Evolutionary conservation across 2,113 vertebrate species (phyloP).

Genomic region (Chrysemys picta): DNA sequence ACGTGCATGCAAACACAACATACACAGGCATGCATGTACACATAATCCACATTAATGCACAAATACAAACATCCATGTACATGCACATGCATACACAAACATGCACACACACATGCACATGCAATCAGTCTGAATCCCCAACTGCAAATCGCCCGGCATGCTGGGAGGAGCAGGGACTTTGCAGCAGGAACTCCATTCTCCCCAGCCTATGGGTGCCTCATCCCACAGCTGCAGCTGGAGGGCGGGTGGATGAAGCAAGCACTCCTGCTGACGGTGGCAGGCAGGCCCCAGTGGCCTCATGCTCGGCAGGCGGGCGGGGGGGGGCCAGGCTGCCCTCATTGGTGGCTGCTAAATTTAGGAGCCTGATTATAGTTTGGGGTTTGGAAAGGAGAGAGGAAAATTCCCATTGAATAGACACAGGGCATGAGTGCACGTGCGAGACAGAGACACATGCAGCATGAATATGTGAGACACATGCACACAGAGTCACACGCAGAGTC

Average conservation of each 20-base stretch:
- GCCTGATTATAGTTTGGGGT: constrained; percentile 73
- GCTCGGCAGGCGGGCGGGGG: neutral
- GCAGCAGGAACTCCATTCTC: neutral
- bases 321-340: neutral
- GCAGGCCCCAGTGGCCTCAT: neutral
- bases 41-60: neutral
- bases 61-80: neutral
- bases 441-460: constrained; percentile 4
- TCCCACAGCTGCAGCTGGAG: neutral
- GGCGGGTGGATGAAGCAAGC: neutral
- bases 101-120: neutral
- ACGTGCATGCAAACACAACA: neutral
- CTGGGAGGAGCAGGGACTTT: neutral
- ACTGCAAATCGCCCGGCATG: neutral
- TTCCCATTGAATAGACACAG: neutral
- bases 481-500: neutral
- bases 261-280: constrained; percentile 29
- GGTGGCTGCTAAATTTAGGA: constrained; percentile 74
- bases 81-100: neutral
- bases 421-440: neutral
- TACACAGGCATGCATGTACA: neutral
- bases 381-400: constrained; percentile 34
- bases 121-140: neutral
- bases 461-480: neutral
- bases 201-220: neutral